Evolutionary conservation across 1,140 invertebrate genomes (phyloP), one percentile per base, ranked within the genome.

Genomic region (Camponotus pennsylvanicus): DNA sequence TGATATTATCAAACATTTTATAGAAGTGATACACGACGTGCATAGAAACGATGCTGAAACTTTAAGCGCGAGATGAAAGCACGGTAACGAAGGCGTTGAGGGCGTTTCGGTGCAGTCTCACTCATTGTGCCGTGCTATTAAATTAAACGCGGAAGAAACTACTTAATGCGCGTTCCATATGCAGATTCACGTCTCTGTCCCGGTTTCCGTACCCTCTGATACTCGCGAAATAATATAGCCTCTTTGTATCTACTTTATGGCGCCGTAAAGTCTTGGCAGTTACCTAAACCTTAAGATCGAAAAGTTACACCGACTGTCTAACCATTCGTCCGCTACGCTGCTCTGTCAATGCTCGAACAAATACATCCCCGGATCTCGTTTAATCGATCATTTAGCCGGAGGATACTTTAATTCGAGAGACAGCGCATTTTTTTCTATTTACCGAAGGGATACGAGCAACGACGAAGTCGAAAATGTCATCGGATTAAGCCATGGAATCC

Each of bases 171-270:
- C 91, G 91, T 93, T 94, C 93, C 93, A 94, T 93, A 95, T 94
- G 94, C 93, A 95, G 92, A 94, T 95, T 93, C 93, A 92, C 93
- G 92, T 92, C 93, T 94, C 89, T 89, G 90, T 89, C 86, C 83
- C 84, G 85, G 88, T 88, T 86, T 79, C 90, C 84, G 67, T 55
- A 27, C 66, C 40, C 86, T 82, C 88, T 92, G 92, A 91, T 89
- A 83, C 86, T 82, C 77, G 63, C 77, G 88, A 69, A 84, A 92
- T 92, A 94, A 94, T 94, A 94, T 92, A 92, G 88, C 91, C 93
- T 93, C 93, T 95, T 94, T 94, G 94, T 94, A 94, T 93, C 93
- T 92, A 91, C 93, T 95, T 95, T 95, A 94, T 91, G 92, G 88
- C 86, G 86, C 89, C 90, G 92, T 95, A 94, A 95, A 95, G 91